Conservation (phyloP, 2,888 invertebrate genomes). For the Epinotia nisella region DNA sequence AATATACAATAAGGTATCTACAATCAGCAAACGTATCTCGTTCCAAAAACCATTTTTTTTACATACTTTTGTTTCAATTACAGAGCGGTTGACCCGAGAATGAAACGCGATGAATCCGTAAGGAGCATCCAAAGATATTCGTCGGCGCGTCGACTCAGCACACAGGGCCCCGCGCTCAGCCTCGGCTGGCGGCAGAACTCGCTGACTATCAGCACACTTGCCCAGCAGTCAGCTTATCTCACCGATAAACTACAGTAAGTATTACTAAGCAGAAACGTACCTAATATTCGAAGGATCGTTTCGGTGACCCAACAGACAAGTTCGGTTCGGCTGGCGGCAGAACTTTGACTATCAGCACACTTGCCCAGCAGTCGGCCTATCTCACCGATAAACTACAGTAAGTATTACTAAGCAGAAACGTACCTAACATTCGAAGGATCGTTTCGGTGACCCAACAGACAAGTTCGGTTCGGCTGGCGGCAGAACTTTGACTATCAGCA, state of each 20-base stretch:
- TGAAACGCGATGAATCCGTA: constrained; percentile 78
- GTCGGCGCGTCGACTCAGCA: constrained; percentile 52
- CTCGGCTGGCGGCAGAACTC: constrained; percentile 56
- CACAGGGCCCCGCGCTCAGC: constrained; percentile 51
- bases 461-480: no score
- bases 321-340: no score
- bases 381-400: constrained; percentile 62
- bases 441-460: no score
- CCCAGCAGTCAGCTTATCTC: constrained; percentile 65
- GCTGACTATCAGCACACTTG: constrained; percentile 69
- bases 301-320: no score
- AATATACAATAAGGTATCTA: no score
- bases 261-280: constrained; percentile 49
- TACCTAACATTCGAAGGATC: constrained; percentile 64
- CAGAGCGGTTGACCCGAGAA: constrained; percentile 75
- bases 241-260: constrained; percentile 60
- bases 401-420: constrained; percentile 13
- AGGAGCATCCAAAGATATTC: constrained; percentile 62
- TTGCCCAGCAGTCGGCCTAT: constrained; percentile 68
- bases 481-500: constrained; percentile 62
- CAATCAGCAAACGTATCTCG: no score
- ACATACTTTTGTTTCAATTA: constrained; percentile 48
- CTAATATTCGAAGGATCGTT: constrained; percentile 63
- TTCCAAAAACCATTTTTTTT: no score
- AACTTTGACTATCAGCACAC: constrained; percentile 64